Conservation (phyloP, 2,888 invertebrate species). For the Unio delphinus region DNA sequence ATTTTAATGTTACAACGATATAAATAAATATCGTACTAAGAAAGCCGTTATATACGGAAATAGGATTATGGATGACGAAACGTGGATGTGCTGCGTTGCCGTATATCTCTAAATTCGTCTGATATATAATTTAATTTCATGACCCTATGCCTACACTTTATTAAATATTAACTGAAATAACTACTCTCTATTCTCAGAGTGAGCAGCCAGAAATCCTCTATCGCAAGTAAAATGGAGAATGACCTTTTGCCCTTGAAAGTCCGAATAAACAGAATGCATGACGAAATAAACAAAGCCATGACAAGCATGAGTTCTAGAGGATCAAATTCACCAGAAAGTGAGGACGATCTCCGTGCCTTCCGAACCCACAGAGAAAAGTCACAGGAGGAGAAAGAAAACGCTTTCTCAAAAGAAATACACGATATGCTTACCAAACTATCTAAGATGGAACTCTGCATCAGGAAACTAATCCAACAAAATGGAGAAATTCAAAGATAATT, state of each 20-base stretch:
- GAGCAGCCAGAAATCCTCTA: constrained; percentile 26
- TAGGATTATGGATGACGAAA: too few relatives aligned
- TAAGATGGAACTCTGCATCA: constrained; percentile 33
- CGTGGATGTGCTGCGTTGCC: too few relatives aligned
- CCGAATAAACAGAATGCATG: constrained; percentile 40
- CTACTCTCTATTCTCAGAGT: constrained; percentile 16
- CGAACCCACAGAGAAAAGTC: constrained; percentile 17
- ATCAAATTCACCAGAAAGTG: constrained; percentile 17
- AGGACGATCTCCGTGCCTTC: constrained; percentile 12
- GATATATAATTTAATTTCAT: too few relatives aligned
- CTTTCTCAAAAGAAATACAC: constrained; percentile 27
- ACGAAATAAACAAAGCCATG: constrained; percentile 34
- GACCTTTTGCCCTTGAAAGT: constrained; percentile 41
- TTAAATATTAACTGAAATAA: too few relatives aligned
- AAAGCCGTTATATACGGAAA: too few relatives aligned
- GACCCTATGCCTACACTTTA: too few relatives aligned
- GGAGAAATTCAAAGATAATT: neutral
- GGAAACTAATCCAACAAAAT: constrained; percentile 29
- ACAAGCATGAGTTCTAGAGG: constrained; percentile 1
- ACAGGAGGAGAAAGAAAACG: constrained; percentile 12
- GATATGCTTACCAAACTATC: constrained; percentile 33
- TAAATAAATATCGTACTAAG: too few relatives aligned
- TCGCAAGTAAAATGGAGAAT: constrained; percentile 36
- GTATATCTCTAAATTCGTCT: too few relatives aligned
- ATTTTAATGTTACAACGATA: too few relatives aligned